A percentile compares a stretch with the other conserved stretches of the same genome.
phyloP scores from a whole-genome alignment of 2,113 vertebrate species.

The Catagonus wagneri region DNA sequence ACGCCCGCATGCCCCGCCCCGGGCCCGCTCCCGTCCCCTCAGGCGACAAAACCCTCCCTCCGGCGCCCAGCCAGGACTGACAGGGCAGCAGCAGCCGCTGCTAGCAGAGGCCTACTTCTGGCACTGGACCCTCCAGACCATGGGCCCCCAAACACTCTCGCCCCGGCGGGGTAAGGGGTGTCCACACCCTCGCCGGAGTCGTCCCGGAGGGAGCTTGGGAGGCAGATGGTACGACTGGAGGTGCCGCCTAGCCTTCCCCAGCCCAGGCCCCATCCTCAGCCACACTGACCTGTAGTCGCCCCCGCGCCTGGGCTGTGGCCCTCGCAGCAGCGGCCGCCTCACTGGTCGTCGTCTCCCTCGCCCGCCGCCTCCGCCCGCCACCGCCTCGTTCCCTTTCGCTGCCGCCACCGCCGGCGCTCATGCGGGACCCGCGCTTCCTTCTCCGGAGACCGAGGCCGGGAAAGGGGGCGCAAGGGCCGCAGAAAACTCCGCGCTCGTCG shows the following conservation, averaged over 20 bases:
- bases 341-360: constrained; percentile 66
- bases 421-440: constrained; percentile 83
- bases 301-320: constrained; percentile 74
- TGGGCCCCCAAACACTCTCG: constrained; percentile 25
- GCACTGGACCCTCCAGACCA: constrained; percentile 16
- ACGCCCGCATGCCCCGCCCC: constrained; percentile 25
- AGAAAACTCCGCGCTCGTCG: not conserved
- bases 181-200: not conserved
- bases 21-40: not conserved
- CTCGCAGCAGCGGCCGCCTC: constrained; percentile 68
- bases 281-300: constrained; percentile 72
- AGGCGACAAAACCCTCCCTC: not conserved
- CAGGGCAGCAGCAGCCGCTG: constrained; percentile 33
- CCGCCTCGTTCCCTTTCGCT: constrained; percentile 81
- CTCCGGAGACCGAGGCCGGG: constrained; percentile 55
- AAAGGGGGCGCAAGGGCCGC: constrained; percentile 30
- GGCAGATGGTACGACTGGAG: not conserved
- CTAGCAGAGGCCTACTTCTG: not conserved
- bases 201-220: not conserved
- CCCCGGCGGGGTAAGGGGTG: constrained; percentile 11
- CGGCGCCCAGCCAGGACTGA: constrained; percentile 39
- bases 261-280: not conserved
- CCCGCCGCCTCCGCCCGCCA: constrained; percentile 78
- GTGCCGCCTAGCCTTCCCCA: not conserved
- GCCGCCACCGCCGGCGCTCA: constrained; percentile 84